phyloP scores from a whole-genome alignment of 2,888 invertebrate species.

The Erebia palarica region DNA sequence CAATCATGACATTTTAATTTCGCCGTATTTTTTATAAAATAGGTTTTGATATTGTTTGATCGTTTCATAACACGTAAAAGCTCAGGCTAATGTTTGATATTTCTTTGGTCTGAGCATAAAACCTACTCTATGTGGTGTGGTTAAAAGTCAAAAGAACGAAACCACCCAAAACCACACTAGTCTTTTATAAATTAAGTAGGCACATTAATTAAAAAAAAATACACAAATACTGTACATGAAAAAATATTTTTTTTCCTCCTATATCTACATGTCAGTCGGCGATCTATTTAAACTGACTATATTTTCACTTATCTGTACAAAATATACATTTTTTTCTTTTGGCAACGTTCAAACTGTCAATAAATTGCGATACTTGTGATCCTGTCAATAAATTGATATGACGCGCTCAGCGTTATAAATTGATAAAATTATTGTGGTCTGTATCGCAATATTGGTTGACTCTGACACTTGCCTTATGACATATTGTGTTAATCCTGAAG shows the following conservation, averaged over 20 bases:
- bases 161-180: conserved; percentile 22
- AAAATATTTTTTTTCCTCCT: conserved; percentile 50
- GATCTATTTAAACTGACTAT: conserved; percentile 36
- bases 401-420: not conserved
- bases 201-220: conserved; percentile 42
- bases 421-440: not conserved
- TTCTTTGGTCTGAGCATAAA: not conserved
- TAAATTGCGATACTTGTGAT: not conserved
- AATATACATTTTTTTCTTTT: conserved; percentile 48
- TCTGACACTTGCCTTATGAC: not conserved
- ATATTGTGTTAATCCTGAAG: not conserved
- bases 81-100: not conserved
- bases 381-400: not conserved
- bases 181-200: conserved; percentile 49
- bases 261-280: conserved; percentile 57
- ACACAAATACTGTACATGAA: conserved; percentile 62
- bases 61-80: not conserved
- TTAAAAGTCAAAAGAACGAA: conserved; percentile 16
- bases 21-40: too few species aligned
- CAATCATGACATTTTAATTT: not conserved
- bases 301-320: conserved; percentile 49
- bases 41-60: too few species aligned
- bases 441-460: conserved; percentile 2
- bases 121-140: conserved; percentile 31
- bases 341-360: not conserved